phyloP scores from a whole-genome alignment of 1,140 invertebrate species.

The Drosophila albomicans region DNA sequence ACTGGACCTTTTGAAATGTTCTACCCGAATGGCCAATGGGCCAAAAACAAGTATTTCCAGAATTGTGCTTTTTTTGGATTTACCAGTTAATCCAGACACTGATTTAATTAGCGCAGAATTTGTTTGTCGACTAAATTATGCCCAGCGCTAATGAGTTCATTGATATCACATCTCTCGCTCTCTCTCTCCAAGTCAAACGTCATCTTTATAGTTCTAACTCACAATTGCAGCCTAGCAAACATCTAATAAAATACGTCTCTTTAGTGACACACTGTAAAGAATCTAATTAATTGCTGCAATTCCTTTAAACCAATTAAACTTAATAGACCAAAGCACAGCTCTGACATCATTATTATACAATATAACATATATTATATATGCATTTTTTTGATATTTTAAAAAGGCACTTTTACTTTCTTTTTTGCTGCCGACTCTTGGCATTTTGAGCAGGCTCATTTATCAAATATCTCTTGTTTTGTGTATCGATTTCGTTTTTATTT shows the following conservation, averaged over 20 bases:
- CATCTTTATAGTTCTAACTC: not conserved
- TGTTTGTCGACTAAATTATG: constrained; percentile 42
- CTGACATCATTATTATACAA: constrained; percentile 39
- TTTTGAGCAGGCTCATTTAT: constrained; percentile 27
- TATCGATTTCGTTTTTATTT: constrained; percentile 44
- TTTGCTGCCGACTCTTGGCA: constrained; percentile 44
- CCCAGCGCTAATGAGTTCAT: constrained; percentile 66
- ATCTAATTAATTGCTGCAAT: constrained; percentile 27
- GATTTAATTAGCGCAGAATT: constrained; percentile 64
- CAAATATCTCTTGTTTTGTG: constrained; percentile 15
- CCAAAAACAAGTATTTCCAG: constrained; percentile 59
- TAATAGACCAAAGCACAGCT: constrained; percentile 5
- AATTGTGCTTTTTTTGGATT: constrained; percentile 58
- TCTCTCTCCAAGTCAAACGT: too few species aligned
- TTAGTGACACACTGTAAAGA: constrained; percentile 1
- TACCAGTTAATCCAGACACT: constrained; percentile 66
- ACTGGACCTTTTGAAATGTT: constrained; percentile 9
- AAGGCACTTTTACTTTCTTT: constrained; percentile 57
- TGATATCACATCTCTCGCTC: constrained; percentile 21
- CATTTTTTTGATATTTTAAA: constrained; percentile 16
- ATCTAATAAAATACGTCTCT: constrained; percentile 5
- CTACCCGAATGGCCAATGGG: constrained; percentile 7
- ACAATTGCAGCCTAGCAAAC: not conserved
- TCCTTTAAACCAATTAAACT: constrained; percentile 34
- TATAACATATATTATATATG: not conserved